phyloP scores from a whole-genome alignment of 2,888 invertebrate genomes.

The Lasioglossum vierecki region DNA sequence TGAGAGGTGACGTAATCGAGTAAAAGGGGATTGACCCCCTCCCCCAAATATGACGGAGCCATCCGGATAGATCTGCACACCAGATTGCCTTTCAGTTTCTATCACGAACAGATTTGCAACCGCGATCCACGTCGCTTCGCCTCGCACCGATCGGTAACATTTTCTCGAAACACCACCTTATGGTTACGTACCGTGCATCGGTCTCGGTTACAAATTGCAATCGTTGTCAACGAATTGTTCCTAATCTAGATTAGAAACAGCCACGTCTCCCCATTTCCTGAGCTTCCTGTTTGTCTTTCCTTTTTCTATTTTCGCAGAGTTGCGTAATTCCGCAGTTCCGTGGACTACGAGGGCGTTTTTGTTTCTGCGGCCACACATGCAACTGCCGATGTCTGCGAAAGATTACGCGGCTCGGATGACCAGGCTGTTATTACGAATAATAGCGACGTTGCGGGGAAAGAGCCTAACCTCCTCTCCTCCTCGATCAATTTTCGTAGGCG shows the following conservation, averaged over 20 bases:
- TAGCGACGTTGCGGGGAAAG: background rate
- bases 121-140: background rate
- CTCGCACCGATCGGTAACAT: background rate
- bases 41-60: slow-evolving; percentile 64
- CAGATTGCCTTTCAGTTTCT: slow-evolving; percentile 61
- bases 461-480: background rate
- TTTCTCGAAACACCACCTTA: background rate
- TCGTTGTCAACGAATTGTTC: background rate
- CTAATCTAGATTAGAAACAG: background rate
- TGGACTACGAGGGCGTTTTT: background rate
- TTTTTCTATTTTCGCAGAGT: background rate
- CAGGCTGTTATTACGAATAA: background rate
- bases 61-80: slow-evolving; percentile 37
- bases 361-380: background rate
- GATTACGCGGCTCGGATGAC: slow-evolving; percentile 8
- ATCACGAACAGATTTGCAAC: slow-evolving; percentile 21
- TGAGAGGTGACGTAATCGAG: slow-evolving; percentile 64
- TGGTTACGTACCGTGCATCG: background rate
- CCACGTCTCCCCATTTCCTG: background rate
- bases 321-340: background rate
- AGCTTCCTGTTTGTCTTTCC: background rate
- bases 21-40: slow-evolving; percentile 63
- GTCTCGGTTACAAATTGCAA: background rate
- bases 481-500: background rate
- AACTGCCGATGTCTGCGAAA: background rate